Conservation (phyloP, 2,888 invertebrate species). For the Drymonia ruficornis region DNA sequence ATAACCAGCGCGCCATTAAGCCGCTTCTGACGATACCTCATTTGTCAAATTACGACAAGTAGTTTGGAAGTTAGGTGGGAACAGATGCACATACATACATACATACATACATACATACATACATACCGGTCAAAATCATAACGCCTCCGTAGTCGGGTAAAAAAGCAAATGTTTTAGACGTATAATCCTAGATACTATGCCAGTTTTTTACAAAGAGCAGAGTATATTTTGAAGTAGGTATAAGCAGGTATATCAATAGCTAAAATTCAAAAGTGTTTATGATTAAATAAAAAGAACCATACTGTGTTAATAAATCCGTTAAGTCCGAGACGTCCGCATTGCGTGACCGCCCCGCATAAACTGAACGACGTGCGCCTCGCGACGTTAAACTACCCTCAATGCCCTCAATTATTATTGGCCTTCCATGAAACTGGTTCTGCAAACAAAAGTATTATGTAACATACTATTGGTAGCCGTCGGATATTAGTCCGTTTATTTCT, state of each 20-base stretch:
- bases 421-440: constrained; percentile 30
- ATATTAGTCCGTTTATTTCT: constrained; percentile 41
- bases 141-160: too few relatives aligned
- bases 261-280: background rate
- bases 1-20: too few relatives aligned
- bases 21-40: too few relatives aligned
- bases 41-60: too few relatives aligned
- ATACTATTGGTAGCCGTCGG: constrained; percentile 19
- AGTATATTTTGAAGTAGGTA: background rate
- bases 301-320: background rate
- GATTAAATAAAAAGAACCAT: background rate
- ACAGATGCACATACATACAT: too few relatives aligned
- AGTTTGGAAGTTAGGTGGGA: too few relatives aligned
- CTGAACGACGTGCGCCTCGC: constrained; percentile 28
- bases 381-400: constrained; percentile 41
- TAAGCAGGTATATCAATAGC: background rate
- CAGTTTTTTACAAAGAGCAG: too few relatives aligned
- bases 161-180: too few relatives aligned
- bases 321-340: constrained; percentile 36
- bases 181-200: too few relatives aligned
- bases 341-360: constrained; percentile 49
- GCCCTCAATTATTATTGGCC: constrained; percentile 39
- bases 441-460: constrained; percentile 31
- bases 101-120: too few relatives aligned
- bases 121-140: too few relatives aligned